A percentile compares a stretch with the other conserved stretches of the same genome.
phyloP scores from a whole-genome alignment of 2,113 vertebrate genomes.

The Bujurquina vittata region DNA sequence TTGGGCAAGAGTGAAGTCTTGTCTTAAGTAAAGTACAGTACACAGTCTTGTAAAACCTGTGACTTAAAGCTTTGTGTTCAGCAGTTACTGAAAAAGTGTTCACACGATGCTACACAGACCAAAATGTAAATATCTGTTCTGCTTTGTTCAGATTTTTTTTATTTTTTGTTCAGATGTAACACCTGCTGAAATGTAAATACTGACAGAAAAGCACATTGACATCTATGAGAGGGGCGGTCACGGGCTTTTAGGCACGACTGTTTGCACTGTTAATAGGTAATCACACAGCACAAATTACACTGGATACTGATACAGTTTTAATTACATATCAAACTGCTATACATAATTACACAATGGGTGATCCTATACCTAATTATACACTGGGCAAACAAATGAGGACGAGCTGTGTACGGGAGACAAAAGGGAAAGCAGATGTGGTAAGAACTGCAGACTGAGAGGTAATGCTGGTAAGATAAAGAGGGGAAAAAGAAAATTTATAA shows the following conservation, averaged over 20 bases:
- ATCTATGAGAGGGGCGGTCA: slow-evolving; percentile 71
- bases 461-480: slow-evolving; percentile 8
- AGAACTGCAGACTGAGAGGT: slow-evolving; percentile 13
- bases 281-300: slow-evolving; percentile 75
- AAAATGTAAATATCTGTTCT: neutral
- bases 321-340: slow-evolving; percentile 79
- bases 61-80: slow-evolving; percentile 4
- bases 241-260: slow-evolving; percentile 72
- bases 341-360: slow-evolving; percentile 80
- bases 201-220: slow-evolving; percentile 38
- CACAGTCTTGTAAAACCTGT: neutral
- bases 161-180: neutral
- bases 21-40: slow-evolving; percentile 14
- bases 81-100: neutral
- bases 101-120: neutral
- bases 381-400: slow-evolving; percentile 73
- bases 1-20: slow-evolving; percentile 8
- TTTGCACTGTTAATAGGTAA: slow-evolving; percentile 78
- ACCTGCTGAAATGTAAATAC: slow-evolving; percentile 52
- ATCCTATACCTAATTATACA: slow-evolving; percentile 78
- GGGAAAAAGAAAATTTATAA: slow-evolving; percentile 4
- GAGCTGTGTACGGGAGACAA: slow-evolving; percentile 50
- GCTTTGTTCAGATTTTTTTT: neutral
- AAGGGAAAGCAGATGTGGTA: slow-evolving; percentile 59
- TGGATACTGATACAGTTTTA: slow-evolving; percentile 77